phyloP scores from a whole-genome alignment of 1,140 invertebrate species.

The Drosophila mojavensis region DNA sequence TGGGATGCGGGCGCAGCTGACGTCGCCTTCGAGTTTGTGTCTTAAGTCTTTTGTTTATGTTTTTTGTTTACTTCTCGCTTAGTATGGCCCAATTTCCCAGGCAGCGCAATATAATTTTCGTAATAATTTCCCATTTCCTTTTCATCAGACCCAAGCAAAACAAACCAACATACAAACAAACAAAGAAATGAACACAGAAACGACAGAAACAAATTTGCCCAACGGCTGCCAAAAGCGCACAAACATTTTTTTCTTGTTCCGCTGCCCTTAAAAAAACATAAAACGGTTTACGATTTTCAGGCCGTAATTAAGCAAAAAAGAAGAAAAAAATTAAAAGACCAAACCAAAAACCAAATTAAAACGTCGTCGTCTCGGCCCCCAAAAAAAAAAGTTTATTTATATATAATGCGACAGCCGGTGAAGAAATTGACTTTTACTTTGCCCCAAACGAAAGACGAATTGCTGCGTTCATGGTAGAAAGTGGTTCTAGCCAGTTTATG shows the following conservation, averaged over 20 bases:
- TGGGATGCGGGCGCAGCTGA: slow-evolving; percentile 41
- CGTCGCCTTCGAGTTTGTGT: slow-evolving; percentile 48
- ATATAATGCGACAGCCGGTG: slow-evolving; percentile 38
- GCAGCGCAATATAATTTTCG: slow-evolving; percentile 40
- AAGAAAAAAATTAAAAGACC: slow-evolving; percentile 7
- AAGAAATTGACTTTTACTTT: slow-evolving; percentile 68
- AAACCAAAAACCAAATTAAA: slow-evolving; percentile 33
- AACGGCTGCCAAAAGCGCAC: slow-evolving; percentile 4
- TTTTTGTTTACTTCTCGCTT: slow-evolving; percentile 21
- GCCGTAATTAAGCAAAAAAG: slow-evolving; percentile 57
- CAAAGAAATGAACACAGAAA: slow-evolving; percentile 9
- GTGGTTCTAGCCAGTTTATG: slow-evolving; percentile 65
- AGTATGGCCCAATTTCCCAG: slow-evolving; percentile 49
- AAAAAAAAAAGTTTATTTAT: slow-evolving; percentile 10
- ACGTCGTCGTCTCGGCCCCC: slow-evolving; percentile 17
- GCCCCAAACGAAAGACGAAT: slow-evolving; percentile 24
- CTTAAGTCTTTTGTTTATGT: slow-evolving; percentile 60
- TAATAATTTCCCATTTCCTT: slow-evolving; percentile 68
- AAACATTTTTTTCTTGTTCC: slow-evolving; percentile 34
- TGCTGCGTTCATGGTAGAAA: slow-evolving; percentile 49
- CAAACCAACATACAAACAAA: slow-evolving; percentile 21
- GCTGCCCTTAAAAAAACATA: slow-evolving; percentile 51
- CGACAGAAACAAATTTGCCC: slow-evolving; percentile 35
- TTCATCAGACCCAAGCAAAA: slow-evolving; percentile 19
- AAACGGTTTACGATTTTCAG: slow-evolving; percentile 53